Evolutionary conservation across 2,113 vertebrate genomes (phyloP).

Genomic region (Rutilus rutilus): DNA sequence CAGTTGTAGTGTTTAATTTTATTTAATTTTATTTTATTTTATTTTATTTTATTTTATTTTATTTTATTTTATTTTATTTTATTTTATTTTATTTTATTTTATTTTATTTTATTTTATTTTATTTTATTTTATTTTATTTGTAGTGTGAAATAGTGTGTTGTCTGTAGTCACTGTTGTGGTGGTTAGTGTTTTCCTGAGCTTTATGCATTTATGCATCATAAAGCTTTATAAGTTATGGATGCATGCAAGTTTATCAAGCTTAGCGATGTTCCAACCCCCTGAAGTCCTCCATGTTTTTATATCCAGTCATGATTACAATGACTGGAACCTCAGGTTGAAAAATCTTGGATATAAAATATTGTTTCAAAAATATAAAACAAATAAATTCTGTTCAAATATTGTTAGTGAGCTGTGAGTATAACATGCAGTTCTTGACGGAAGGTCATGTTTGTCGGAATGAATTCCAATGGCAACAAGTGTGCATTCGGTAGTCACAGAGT

Average conservation of each 20-base stretch:
- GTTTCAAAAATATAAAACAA: background rate
- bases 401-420: background rate
- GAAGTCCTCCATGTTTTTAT: background rate
- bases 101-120: background rate
- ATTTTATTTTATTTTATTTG: background rate
- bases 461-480: background rate
- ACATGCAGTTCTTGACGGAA: background rate
- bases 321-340: background rate
- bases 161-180: background rate
- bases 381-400: background rate
- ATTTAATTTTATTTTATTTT: background rate
- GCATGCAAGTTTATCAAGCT: background rate
- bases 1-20: background rate
- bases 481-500: background rate
- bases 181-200: background rate
- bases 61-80: background rate
- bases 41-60: background rate
- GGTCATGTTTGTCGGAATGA: background rate
- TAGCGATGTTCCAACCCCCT: background rate
- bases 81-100: background rate
- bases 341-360: background rate
- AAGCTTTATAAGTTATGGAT: background rate
- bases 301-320: background rate
- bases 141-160: background rate
- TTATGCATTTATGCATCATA: background rate